Evolutionary conservation across 2,113 vertebrate species (phyloP).

Genomic region (Syngnathus typhle): DNA sequence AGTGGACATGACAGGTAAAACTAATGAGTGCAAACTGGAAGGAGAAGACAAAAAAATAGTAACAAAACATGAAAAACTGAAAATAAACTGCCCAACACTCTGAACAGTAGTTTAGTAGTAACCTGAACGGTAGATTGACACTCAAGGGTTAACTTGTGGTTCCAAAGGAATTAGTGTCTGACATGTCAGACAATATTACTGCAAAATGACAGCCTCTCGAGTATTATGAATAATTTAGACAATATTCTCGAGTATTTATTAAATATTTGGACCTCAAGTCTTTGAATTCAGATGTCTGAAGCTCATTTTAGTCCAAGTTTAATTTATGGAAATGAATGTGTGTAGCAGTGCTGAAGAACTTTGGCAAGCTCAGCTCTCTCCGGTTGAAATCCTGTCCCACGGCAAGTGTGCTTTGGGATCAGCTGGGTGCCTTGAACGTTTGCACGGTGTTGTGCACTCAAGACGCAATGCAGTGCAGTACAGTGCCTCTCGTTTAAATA

Average conservation of each 20-base stretch:
- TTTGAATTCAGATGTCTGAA: conserved; percentile 44
- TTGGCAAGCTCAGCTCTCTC: conserved; percentile 39
- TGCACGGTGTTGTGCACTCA: conserved; percentile 28
- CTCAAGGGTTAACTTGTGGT: not conserved
- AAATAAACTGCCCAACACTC: not conserved
- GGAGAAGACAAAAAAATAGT: not conserved
- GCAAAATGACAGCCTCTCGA: conserved; percentile 52
- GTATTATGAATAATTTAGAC: conserved; percentile 38
- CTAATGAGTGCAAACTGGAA: not conserved
- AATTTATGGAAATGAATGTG: conserved; percentile 63
- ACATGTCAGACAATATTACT: conserved; percentile 34
- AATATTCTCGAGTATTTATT: conserved; percentile 53
- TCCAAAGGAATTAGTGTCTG: conserved; percentile 18
- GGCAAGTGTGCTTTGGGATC: conserved; percentile 34
- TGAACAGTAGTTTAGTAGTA: not conserved
- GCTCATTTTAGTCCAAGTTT: conserved; percentile 50
- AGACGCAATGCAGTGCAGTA: conserved; percentile 7
- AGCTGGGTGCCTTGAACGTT: conserved; percentile 36
- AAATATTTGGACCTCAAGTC: conserved; percentile 47
- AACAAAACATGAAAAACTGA: not conserved
- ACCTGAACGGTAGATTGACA: not conserved
- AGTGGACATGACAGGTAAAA: not conserved
- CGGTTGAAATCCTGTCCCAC: conserved; percentile 48
- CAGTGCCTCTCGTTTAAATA: conserved; percentile 7
- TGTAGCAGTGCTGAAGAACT: conserved; percentile 42